Evolutionary conservation across 2,888 invertebrate species (phyloP), one percentile per base, ranked within the genome.

Genomic region (Synanthedon vespiformis): DNA sequence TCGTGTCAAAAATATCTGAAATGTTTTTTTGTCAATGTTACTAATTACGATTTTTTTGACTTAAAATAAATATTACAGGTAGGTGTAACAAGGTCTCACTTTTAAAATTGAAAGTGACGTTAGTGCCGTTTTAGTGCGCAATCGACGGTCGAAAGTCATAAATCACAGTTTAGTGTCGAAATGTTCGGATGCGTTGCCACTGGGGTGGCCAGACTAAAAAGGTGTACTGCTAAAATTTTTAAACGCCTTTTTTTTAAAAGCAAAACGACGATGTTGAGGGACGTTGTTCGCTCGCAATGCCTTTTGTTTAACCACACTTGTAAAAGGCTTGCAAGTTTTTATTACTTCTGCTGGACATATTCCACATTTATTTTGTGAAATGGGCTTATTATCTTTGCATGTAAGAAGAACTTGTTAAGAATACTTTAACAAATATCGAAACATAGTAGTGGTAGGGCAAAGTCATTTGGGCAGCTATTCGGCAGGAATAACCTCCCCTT

Each of bases 71-170:
- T 62, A 61, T 67, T 73, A 68, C 72, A 57, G 56, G 54, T 58
- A 67, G 78, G 81, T 84, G 77, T 83, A 64, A 82, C 60, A 56
- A 65, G 61, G 57, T 62, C 53, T 63, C 69, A 66, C 72, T 72
- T 85, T 86, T 87, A 85, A 87, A 87, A 87, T 86, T 85, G 86
- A 87, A 86, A 86, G 85, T 87, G 86, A 85, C 85, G 86, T 85
- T 80, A 86, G 83, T 83, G 85, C 78, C 74, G 78, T 84, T 87
- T 87, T 87, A 87, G 84, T 85, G 74, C 83, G 81, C 86, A 85
- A 85, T 86, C 86, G 83, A 76, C 77, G 81, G 70, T 71, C 80
- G 72, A 77, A 73, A 74, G 84, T 71, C 77, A 80, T 87, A 87
- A 86, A 86, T 87, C 86, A 87, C 83, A 79, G 83, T 85, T 87